These are phyloP conservation scores for Semotilus atromaculatus DNA, from an alignment of 2,797 vertebrate genomes.

Conservation along the genomic window DNA sequence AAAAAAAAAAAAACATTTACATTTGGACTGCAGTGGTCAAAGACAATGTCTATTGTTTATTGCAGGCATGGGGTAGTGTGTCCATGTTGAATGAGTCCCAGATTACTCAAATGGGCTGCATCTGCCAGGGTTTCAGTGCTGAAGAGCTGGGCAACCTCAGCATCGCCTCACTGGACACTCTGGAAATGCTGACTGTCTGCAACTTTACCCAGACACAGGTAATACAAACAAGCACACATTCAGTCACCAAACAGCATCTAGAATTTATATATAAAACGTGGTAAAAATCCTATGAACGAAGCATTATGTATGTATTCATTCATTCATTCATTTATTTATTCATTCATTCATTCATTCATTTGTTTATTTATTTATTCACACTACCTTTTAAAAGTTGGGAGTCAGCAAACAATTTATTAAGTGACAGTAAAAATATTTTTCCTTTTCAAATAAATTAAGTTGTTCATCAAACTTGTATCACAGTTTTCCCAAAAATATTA, in stretches of 20 bases:
- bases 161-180: slow-evolving; percentile 64
- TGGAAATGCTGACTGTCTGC: slow-evolving; percentile 69
- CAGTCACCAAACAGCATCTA: background rate
- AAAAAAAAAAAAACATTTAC: background rate
- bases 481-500: background rate
- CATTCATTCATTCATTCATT: too few species aligned
- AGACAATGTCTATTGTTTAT: background rate
- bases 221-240: background rate
- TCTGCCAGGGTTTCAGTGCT: slow-evolving; percentile 67
- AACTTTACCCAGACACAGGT: slow-evolving; percentile 75
- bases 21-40: background rate
- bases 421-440: background rate
- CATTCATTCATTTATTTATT: too few species aligned
- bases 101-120: slow-evolving; percentile 70
- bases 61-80: slow-evolving; percentile 68
- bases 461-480: background rate
- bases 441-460: background rate
- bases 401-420: background rate
- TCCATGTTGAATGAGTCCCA: slow-evolving; percentile 61
- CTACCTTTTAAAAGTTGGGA: background rate
- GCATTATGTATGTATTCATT: background rate
- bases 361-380: background rate
- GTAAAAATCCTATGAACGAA: background rate
- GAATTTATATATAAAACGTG: background rate
- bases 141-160: slow-evolving; percentile 65